Evolutionary conservation across 2,797 vertebrate species (phyloP).

Genomic region (Peromyscus attwateri): DNA sequence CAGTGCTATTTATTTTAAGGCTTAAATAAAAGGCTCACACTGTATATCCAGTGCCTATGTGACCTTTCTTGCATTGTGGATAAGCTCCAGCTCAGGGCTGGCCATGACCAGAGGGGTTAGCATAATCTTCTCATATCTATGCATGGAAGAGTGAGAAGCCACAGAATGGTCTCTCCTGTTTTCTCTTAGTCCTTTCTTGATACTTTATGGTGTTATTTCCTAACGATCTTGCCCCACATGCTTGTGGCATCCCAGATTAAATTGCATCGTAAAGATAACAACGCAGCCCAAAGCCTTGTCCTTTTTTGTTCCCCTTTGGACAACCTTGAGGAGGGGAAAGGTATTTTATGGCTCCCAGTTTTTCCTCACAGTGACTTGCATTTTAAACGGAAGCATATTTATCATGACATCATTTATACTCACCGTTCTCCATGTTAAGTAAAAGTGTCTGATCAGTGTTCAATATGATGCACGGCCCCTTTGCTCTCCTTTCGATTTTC

Average conservation of each 20-base stretch:
- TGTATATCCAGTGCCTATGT: not conserved
- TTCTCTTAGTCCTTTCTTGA: slow-evolving; percentile 62
- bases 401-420: slow-evolving; percentile 71
- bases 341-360: slow-evolving; percentile 69
- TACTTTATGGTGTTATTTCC: slow-evolving; percentile 75
- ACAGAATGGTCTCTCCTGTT: not conserved
- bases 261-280: slow-evolving; percentile 80
- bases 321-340: slow-evolving; percentile 75
- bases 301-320: slow-evolving; percentile 63
- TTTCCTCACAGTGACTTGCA: slow-evolving; percentile 71
- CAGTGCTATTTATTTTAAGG: slow-evolving; percentile 27
- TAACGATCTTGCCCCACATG: slow-evolving; percentile 44
- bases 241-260: slow-evolving; percentile 72
- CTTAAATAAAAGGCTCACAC: not conserved
- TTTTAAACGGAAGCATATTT: slow-evolving; percentile 77
- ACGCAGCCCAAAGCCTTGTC: slow-evolving; percentile 60
- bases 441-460: slow-evolving; percentile 73
- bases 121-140: slow-evolving; percentile 61
- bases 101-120: slow-evolving; percentile 9
- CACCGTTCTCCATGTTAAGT: slow-evolving; percentile 69
- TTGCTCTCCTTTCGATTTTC: slow-evolving; percentile 55
- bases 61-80: not conserved
- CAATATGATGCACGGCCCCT: slow-evolving; percentile 61
- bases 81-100: not conserved
- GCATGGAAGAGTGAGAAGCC: slow-evolving; percentile 20